Conservation (phyloP, 2,888 invertebrate genomes). For the Dione juno region DNA sequence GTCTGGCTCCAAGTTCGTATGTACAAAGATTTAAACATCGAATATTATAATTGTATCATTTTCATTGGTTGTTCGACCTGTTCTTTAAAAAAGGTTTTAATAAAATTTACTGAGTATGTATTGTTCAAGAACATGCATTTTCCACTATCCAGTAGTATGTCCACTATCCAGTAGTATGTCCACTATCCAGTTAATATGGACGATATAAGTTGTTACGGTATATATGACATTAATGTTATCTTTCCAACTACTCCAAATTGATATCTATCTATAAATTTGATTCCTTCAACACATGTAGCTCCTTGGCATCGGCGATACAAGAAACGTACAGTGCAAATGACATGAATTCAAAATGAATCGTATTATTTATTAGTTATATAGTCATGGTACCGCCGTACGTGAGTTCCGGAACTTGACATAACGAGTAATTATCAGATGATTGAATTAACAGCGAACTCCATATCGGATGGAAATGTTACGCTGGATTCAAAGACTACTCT, state of each 20-base stretch:
- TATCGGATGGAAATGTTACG: constrained; percentile 21
- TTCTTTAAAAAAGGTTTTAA: no score
- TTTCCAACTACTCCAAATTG: background rate
- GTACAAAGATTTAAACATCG: constrained; percentile 14
- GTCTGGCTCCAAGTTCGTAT: constrained; percentile 36
- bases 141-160: no score
- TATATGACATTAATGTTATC: no score
- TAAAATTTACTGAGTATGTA: background rate
- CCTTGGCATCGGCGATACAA: background rate
- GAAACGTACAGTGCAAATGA: constrained; percentile 6
- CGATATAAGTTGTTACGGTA: no score
- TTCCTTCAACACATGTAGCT: background rate
- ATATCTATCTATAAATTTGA: background rate
- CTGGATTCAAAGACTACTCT: constrained; percentile 31
- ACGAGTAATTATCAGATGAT: constrained; percentile 23
- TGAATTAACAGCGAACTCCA: constrained; percentile 18
- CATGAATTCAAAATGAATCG: constrained; percentile 15
- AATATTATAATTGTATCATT: background rate
- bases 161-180: no score
- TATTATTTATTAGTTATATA: constrained; percentile 11
- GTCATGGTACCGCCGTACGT: constrained; percentile 2
- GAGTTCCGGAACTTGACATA: constrained; percentile 8
- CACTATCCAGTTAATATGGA: no score
- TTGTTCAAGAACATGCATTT: no score
- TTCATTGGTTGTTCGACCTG: no score